Percentiles rank a stretch among this genome's conserved stretches.
phyloP scores from a whole-genome alignment of 2,888 invertebrate species.

The Thera britannica region DNA sequence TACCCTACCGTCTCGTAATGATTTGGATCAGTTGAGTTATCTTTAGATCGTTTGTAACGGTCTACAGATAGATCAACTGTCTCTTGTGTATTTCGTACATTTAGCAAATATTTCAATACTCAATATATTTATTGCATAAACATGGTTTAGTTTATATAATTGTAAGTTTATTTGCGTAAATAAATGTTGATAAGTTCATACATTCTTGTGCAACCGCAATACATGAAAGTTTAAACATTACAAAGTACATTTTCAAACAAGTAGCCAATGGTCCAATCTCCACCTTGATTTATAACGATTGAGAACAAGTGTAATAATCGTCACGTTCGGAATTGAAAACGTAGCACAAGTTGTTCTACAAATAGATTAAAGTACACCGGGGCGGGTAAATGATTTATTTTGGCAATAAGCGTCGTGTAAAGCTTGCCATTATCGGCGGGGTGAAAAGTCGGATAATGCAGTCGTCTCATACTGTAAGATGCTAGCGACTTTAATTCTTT shows the following conservation, averaged over 20 bases:
- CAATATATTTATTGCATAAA: no score
- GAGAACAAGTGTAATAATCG: constrained; percentile 32
- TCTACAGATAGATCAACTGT: no score
- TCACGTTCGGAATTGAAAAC: constrained; percentile 37
- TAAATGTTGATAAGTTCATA: no score
- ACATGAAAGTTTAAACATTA: neutral
- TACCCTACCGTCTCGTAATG: no score
- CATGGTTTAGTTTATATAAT: no score
- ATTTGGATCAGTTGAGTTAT: no score
- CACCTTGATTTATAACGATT: constrained; percentile 26
- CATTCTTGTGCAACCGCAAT: no score
- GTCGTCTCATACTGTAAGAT: constrained; percentile 37
- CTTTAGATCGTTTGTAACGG: no score
- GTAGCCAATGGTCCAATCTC: constrained; percentile 11
- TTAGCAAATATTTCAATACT: no score
- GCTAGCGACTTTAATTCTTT: constrained; percentile 14
- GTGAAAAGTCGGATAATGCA: constrained; percentile 35
- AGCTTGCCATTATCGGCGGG: constrained; percentile 66
- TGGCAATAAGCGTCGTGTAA: constrained; percentile 79
- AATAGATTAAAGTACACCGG: constrained; percentile 61
- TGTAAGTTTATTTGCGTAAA: no score
- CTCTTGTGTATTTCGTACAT: no score
- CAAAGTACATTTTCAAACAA: constrained; percentile 1
- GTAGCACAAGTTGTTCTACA: constrained; percentile 45
- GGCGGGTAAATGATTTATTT: constrained; percentile 73